Conservation (phyloP, 2,797 vertebrate species). For the Ctenosaura bakeri region DNA sequence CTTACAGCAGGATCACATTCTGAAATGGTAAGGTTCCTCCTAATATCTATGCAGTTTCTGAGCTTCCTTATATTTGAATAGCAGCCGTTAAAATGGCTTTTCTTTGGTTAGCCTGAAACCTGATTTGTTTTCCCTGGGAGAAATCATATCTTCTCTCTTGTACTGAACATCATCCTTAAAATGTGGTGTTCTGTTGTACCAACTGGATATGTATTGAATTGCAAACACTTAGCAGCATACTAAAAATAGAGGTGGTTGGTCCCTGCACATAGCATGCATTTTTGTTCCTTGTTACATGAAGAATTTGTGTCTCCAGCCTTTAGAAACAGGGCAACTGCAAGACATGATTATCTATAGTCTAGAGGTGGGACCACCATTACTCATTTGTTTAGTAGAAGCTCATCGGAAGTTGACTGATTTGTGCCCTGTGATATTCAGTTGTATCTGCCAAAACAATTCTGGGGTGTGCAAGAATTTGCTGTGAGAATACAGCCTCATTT, state of each 20-base stretch:
- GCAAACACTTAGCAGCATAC: too few relatives aligned
- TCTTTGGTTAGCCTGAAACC: neutral
- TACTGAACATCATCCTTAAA: neutral
- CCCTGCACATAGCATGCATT: neutral
- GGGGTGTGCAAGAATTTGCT: neutral
- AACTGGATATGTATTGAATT: too few relatives aligned
- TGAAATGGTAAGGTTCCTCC: constrained; percentile 77
- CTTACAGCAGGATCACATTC: constrained; percentile 69
- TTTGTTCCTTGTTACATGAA: neutral
- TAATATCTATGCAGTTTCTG: constrained; percentile 10
- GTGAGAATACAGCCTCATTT: neutral
- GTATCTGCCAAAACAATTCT: neutral
- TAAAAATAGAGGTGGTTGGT: neutral
- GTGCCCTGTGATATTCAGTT: neutral
- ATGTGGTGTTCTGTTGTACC: neutral
- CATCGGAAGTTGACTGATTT: too few relatives aligned
- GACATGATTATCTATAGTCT: too few relatives aligned
- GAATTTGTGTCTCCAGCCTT: too few relatives aligned
- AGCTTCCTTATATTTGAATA: neutral
- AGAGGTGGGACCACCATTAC: too few relatives aligned
- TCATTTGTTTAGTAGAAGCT: too few relatives aligned
- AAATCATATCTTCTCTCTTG: neutral
- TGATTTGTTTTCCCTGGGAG: neutral
- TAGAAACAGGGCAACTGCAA: too few relatives aligned
- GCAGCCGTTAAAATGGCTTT: neutral